Percentiles rank a stretch among this genome's conserved stretches.
Conservation (phyloP, 2,113 vertebrate genomes). For the Sinocyclocheilus grahami region DNA sequence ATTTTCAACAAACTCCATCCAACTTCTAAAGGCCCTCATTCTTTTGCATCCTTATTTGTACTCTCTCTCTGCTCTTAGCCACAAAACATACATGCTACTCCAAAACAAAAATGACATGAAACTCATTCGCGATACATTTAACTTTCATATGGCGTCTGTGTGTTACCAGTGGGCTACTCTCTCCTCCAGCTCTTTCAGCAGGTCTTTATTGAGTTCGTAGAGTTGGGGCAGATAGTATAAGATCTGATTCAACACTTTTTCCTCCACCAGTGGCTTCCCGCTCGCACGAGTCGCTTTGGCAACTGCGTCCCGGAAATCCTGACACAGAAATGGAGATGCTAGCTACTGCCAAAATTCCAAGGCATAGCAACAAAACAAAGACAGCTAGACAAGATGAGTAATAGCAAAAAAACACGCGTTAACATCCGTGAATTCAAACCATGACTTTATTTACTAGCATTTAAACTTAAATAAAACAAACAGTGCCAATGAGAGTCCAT, state of each 20-base stretch:
- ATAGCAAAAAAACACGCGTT: background rate
- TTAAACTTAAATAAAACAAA: background rate
- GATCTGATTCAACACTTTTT: slow-evolving; percentile 92
- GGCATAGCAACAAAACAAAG: background rate
- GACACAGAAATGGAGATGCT: slow-evolving; percentile 15
- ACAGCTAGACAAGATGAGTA: background rate
- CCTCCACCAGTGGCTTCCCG: slow-evolving; percentile 93
- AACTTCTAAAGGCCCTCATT: background rate
- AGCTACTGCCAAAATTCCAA: background rate
- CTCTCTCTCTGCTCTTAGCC: too few species aligned
- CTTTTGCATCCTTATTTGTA: too few species aligned
- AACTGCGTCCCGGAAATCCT: slow-evolving; percentile 95
- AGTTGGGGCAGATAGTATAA: slow-evolving; percentile 96
- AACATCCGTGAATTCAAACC: background rate
- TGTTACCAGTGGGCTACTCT: slow-evolving; percentile 91
- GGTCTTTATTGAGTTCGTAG: slow-evolving; percentile 92
- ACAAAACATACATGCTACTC: too few species aligned
- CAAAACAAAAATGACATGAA: background rate
- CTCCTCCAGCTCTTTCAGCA: slow-evolving; percentile 89
- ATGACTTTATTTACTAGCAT: background rate
- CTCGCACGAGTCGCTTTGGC: slow-evolving; percentile 82
- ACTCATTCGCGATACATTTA: background rate
- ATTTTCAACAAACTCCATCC: background rate
- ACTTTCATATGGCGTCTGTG: background rate
- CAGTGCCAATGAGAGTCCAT: background rate